phyloP scores from a whole-genome alignment of 2,113 vertebrate genomes.

The Callaeas wilsoni region DNA sequence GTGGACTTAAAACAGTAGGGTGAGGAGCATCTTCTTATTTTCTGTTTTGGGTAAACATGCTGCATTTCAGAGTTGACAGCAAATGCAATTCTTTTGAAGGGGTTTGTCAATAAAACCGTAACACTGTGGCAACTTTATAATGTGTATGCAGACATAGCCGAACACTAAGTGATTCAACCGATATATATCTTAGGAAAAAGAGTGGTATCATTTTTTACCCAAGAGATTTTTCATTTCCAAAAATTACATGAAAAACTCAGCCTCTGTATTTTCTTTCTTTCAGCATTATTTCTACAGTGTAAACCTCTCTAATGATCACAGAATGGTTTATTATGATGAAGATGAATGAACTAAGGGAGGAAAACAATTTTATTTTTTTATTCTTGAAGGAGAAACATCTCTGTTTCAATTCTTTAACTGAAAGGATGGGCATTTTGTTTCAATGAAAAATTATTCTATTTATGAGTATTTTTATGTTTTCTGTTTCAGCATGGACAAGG shows the following conservation, averaged over 20 bases:
- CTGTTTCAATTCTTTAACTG: neutral
- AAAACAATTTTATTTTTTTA: neutral
- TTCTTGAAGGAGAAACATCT: neutral
- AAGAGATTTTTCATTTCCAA: neutral
- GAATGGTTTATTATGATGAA: neutral
- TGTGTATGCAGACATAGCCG: neutral
- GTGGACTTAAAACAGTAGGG: conserved; percentile 34
- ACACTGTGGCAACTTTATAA: neutral
- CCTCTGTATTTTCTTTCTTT: neutral
- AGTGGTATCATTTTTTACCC: neutral
- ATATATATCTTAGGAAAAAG: neutral
- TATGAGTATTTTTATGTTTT: neutral
- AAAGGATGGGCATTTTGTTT: neutral
- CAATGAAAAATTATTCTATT: neutral
- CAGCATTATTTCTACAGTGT: neutral
- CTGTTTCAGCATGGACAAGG: neutral
- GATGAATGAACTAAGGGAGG: neutral
- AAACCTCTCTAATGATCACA: neutral
- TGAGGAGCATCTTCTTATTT: conserved; percentile 46
- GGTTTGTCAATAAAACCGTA: conserved; percentile 31
- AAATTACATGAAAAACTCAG: neutral
- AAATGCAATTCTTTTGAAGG: conserved; percentile 18
- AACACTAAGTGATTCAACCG: neutral
- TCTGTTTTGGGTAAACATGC: conserved; percentile 36
- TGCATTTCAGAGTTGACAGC: conserved; percentile 35